Conservation (phyloP, 2,113 vertebrate genomes). For the Trematocara nigrifrons region DNA sequence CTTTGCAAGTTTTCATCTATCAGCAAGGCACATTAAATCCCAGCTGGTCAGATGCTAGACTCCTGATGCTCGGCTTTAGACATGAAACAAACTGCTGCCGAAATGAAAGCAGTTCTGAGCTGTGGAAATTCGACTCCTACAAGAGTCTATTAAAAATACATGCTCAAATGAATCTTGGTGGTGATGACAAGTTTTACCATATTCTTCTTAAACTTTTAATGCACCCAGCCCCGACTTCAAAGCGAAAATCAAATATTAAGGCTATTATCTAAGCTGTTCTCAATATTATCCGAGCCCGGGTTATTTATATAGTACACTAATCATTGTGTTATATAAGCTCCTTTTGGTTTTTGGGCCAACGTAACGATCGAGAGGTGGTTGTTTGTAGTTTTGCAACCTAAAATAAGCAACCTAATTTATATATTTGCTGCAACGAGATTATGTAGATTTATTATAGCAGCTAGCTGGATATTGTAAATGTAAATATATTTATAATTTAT, state of each 20-base stretch:
- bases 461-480: slow-evolving; percentile 46
- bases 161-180: slow-evolving; percentile 51
- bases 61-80: slow-evolving; percentile 51
- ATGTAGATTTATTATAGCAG: slow-evolving; percentile 39
- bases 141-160: slow-evolving; percentile 66
- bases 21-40: slow-evolving; percentile 62
- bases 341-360: slow-evolving; percentile 11
- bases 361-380: slow-evolving; percentile 19
- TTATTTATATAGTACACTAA: slow-evolving; percentile 53
- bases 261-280: slow-evolving; percentile 63
- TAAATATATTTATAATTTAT: slow-evolving; percentile 55
- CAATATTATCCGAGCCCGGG: slow-evolving; percentile 53
- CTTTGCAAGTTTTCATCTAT: slow-evolving; percentile 64
- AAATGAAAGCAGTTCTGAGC: slow-evolving; percentile 57
- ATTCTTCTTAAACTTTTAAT: slow-evolving; percentile 66
- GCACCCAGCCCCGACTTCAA: slow-evolving; percentile 58
- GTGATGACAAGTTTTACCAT: slow-evolving; percentile 57
- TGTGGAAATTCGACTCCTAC: slow-evolving; percentile 36
- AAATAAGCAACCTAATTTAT: slow-evolving; percentile 44
- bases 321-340: slow-evolving; percentile 49
- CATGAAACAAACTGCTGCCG: slow-evolving; percentile 60
- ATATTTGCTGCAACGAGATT: slow-evolving; percentile 47
- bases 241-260: slow-evolving; percentile 64
- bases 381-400: slow-evolving; percentile 38
- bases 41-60: slow-evolving; percentile 56